phyloP scores from a whole-genome alignment of 2,797 vertebrate species.

The Intellagama lesueurii region DNA sequence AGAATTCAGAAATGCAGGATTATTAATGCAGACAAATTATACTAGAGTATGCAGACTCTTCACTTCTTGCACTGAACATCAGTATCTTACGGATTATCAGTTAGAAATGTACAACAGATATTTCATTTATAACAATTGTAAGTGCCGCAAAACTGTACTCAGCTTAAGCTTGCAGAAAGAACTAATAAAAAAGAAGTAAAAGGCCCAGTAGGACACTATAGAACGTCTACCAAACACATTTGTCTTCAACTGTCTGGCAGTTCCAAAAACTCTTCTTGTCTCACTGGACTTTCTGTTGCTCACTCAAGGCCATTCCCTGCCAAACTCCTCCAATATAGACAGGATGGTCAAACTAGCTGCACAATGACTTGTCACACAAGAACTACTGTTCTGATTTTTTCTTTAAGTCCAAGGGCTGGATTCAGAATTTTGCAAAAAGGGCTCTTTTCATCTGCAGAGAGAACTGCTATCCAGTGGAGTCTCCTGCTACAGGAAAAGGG shows the following conservation, averaged over 20 bases:
- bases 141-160: background rate
- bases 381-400: background rate
- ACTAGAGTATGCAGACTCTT: background rate
- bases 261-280: background rate
- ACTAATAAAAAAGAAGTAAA: background rate
- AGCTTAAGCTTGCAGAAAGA: background rate
- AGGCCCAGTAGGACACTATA: background rate
- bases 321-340: background rate
- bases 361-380: background rate
- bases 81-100: background rate
- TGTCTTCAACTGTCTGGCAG: background rate
- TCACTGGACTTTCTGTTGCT: background rate
- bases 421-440: background rate
- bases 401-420: background rate
- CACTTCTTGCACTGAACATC: background rate
- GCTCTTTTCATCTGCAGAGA: no score
- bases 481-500: background rate
- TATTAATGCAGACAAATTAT: background rate
- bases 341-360: background rate
- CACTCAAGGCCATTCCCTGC: background rate
- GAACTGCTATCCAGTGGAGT: background rate
- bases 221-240: background rate
- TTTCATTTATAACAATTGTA: conserved; percentile 10
- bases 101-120: no score
- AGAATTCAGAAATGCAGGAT: background rate